Percentiles rank a stretch among this genome's conserved stretches.
Conservation (phyloP, 2,113 vertebrate genomes). For the Upupa epops region DNA sequence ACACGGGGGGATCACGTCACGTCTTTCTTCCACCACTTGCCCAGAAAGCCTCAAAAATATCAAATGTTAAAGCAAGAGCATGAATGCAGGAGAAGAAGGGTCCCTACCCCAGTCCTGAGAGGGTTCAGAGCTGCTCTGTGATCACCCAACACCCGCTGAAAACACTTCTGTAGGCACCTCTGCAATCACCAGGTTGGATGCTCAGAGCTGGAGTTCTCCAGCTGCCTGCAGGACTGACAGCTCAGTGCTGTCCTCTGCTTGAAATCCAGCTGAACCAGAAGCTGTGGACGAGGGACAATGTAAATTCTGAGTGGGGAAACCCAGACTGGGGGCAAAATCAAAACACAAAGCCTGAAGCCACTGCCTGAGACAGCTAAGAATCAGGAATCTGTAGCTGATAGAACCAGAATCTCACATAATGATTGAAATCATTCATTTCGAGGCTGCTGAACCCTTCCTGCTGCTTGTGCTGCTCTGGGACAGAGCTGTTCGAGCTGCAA, state of each 20-base stretch:
- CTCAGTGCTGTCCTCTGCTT: not conserved
- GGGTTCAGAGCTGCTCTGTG: not conserved
- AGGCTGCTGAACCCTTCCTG: not conserved
- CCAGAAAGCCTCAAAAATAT: not conserved
- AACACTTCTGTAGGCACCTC: not conserved
- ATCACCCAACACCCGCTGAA: not conserved
- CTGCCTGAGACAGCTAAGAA: not conserved
- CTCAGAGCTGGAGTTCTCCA: not conserved
- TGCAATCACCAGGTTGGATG: not conserved
- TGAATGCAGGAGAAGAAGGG: not conserved
- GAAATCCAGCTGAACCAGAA: not conserved
- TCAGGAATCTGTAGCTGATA: not conserved
- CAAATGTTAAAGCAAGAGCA: not conserved
- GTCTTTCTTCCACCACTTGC: not conserved
- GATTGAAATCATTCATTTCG: not conserved
- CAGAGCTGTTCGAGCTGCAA: not conserved
- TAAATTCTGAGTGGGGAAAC: not conserved
- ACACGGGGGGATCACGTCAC: not conserved
- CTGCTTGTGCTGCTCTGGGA: not conserved
- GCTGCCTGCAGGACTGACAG: not conserved
- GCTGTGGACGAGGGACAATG: not conserved
- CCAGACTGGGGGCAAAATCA: not conserved
- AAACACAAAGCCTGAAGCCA: not conserved
- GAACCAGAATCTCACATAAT: not conserved
- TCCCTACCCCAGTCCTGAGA: not conserved